Base-by-base conservation (phyloP, 2,888 invertebrate species). In the Xanthorhoe designata region DNA sequence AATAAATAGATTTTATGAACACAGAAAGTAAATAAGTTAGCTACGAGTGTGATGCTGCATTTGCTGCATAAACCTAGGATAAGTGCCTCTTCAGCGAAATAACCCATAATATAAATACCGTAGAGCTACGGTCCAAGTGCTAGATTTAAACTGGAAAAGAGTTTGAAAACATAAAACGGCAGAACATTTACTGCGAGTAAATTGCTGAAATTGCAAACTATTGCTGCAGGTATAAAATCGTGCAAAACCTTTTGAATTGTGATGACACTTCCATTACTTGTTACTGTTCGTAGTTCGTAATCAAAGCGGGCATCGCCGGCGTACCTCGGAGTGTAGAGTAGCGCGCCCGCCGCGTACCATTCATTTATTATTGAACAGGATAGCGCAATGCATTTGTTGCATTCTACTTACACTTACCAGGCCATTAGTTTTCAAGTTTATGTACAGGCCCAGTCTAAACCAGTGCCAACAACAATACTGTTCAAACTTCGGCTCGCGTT, bases 361-460 rank as follows among this genome's bases (percentile, higher is more conserved):
- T 84, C 82, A 82, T 89, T 85, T 85, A 88, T 83, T 89, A 89
- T 89, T 88, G 84, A 87, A 83, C 84, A 80, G 79, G 70, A 78
- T 77, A 79, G 82, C 80, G 83, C 82, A 82, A 76, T 78, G 79
- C 78, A 78, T 70, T 68, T 58, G 58, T 73, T 77, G 75, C 77
- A 76, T 75, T 24, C 58, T 56, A 58, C 45, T 62, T 65, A 55
- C 50, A 57, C 32, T 19, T 4, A 51, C 56, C 32, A 35, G 38
- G 38, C 42, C 53, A 68, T 64, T 57, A 24, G 54, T 57, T 64
- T 58, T 56, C 57, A 54, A 50, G 58, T 51, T 58, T 59, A 62
- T 47, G 55, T 38, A 32, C 55, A 29, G 50, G 19, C 32, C 52
- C 49, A 51, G 55, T 50, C 66, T 51, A 47, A 68, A 64, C 68